phyloP scores from a whole-genome alignment of 2,888 invertebrate genomes.

The Uropetala carovei region DNA sequence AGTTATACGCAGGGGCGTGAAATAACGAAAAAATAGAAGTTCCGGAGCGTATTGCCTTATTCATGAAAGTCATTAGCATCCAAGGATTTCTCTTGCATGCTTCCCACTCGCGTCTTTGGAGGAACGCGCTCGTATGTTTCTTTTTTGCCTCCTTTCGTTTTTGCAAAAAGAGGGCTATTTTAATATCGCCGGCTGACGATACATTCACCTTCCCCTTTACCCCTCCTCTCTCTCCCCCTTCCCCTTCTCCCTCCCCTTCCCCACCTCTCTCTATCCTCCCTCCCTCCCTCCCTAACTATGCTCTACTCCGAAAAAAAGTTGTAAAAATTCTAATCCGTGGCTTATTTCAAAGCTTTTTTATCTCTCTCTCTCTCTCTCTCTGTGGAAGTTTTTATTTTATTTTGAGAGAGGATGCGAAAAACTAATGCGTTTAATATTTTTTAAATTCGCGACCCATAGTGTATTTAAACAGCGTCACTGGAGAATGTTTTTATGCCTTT shows the following conservation, averaged over 20 bases:
- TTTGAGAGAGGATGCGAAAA: too few species aligned
- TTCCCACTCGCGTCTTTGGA: not conserved
- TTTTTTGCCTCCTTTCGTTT: not conserved
- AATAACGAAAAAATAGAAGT: not conserved
- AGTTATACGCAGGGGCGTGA: not conserved
- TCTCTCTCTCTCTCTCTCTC: too few species aligned
- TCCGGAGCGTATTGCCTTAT: conserved; percentile 35
- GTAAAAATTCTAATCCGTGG: too few species aligned
- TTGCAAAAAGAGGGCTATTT: not conserved
- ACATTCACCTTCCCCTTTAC: not conserved
- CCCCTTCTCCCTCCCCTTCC: not conserved
- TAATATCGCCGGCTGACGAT: not conserved
- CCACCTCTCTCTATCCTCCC: not conserved
- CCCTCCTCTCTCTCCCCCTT: not conserved
- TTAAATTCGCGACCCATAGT: too few species aligned
- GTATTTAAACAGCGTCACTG: too few species aligned
- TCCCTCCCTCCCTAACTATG: not conserved
- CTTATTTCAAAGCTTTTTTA: too few species aligned
- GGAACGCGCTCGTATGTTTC: not conserved
- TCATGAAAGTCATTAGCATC: conserved; percentile 59
- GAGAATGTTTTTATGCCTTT: too few species aligned
- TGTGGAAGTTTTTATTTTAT: too few species aligned
- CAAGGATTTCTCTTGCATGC: conserved; percentile 2
- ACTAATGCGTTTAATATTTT: too few species aligned
- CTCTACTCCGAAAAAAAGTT: too few species aligned